phyloP scores from a whole-genome alignment of 2,113 vertebrate species.

The Girardinichthys multiradiatus region DNA sequence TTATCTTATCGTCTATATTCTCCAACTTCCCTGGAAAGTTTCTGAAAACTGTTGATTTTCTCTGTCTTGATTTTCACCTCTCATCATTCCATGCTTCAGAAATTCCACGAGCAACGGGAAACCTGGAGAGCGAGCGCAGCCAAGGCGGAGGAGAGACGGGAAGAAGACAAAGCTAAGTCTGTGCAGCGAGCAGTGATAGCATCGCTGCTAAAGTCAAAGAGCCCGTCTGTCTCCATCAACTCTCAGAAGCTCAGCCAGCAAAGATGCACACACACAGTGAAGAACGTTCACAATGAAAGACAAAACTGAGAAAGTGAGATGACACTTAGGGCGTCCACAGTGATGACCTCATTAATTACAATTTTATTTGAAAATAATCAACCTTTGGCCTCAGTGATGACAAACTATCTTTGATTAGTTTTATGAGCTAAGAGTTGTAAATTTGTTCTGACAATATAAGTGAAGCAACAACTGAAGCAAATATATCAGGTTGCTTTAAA shows the following conservation, averaged over 20 bases:
- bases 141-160: constrained; percentile 30
- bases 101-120: constrained; percentile 53
- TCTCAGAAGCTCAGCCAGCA: constrained; percentile 69
- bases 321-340: constrained; percentile 23
- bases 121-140: constrained; percentile 43
- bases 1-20: constrained; percentile 16
- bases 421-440: background rate
- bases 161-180: constrained; percentile 73
- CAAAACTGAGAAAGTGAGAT: constrained; percentile 19
- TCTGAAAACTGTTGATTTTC: constrained; percentile 29
- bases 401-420: too few species aligned
- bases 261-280: constrained; percentile 18
- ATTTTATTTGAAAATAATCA: constrained; percentile 39
- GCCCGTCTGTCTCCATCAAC: constrained; percentile 57
- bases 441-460: background rate
- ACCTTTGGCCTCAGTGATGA: constrained; percentile 10
- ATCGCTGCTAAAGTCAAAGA: constrained; percentile 69
- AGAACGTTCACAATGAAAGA: constrained; percentile 11
- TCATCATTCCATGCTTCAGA: constrained; percentile 54
- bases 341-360: constrained; percentile 42
- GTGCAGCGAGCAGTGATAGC: constrained; percentile 66
- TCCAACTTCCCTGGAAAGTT: constrained; percentile 11
- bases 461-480: background rate
- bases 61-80: constrained; percentile 60
- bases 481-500: background rate